Conservation (phyloP, 1,140 invertebrate species). For the Copidosoma floridanum region DNA sequence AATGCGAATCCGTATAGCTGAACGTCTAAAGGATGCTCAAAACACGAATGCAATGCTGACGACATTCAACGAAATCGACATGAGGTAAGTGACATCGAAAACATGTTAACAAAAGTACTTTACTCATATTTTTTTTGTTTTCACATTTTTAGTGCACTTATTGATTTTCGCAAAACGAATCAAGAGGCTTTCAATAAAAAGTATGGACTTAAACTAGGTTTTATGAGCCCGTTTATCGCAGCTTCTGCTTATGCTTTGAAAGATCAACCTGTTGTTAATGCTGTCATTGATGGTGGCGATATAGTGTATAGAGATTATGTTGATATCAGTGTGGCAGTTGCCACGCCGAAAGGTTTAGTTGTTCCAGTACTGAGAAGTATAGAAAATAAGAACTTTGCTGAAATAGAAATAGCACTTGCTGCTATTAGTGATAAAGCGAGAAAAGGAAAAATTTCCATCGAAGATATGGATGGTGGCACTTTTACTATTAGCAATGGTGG, state of each 20-base stretch:
- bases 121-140: slow-evolving; percentile 11
- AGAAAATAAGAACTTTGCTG: slow-evolving; percentile 93
- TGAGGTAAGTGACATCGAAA: slow-evolving; percentile 68
- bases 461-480: slow-evolving; percentile 99
- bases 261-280: slow-evolving; percentile 96
- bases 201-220: slow-evolving; percentile 94
- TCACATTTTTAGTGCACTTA: slow-evolving; percentile 72
- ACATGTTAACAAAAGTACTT: slow-evolving; percentile 6
- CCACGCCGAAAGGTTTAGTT: slow-evolving; percentile 98
- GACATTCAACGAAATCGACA: slow-evolving; percentile 99
- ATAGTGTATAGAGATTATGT: slow-evolving; percentile 98
- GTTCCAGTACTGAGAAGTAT: slow-evolving; percentile 97
- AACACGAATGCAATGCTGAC: slow-evolving; percentile 99
- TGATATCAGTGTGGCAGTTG: slow-evolving; percentile 99
- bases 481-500: slow-evolving; percentile 99
- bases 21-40: slow-evolving; percentile 96
- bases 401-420: slow-evolving; percentile 90
- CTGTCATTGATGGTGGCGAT: slow-evolving; percentile 95
- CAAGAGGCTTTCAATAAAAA: slow-evolving; percentile 89
- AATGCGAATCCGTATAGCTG: slow-evolving; percentile 93
- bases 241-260: slow-evolving; percentile 90
- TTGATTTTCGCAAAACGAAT: slow-evolving; percentile 89
- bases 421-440: slow-evolving; percentile 93
- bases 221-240: slow-evolving; percentile 98
- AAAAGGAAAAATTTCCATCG: slow-evolving; percentile 83